Evolutionary conservation across 1,140 invertebrate genomes (phyloP).

Genomic region (Heliothis subflexa): DNA sequence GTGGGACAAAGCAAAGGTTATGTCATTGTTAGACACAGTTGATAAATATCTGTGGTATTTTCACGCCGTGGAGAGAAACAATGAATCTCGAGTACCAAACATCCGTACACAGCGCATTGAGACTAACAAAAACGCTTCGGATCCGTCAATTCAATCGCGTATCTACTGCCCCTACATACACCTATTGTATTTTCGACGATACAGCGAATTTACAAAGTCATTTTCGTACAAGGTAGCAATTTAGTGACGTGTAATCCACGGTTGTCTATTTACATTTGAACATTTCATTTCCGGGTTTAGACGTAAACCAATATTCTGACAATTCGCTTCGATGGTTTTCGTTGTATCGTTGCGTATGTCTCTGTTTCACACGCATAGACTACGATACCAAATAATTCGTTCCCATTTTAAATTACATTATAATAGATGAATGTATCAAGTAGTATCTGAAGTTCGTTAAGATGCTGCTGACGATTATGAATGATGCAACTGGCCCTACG

Average conservation of each 20-base stretch:
- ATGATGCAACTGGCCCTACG: too few relatives aligned
- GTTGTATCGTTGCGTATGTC: background rate
- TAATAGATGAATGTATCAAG: too few relatives aligned
- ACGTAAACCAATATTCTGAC: background rate
- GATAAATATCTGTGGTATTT: constrained; percentile 58
- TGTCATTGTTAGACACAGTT: constrained; percentile 54
- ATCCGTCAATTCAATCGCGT: constrained; percentile 2
- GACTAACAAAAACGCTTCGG: background rate
- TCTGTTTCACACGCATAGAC: background rate
- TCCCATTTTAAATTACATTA: background rate
- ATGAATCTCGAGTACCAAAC: constrained; percentile 56
- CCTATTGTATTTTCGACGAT: too few relatives aligned
- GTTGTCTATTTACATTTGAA: background rate
- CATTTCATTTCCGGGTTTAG: constrained; percentile 19
- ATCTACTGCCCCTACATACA: background rate
- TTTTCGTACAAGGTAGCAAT: constrained; percentile 22
- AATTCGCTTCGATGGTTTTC: background rate
- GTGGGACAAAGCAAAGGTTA: constrained; percentile 48
- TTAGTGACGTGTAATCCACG: background rate
- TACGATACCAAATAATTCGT: background rate
- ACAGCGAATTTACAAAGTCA: background rate
- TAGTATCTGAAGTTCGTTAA: too few relatives aligned
- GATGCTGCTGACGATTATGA: too few relatives aligned
- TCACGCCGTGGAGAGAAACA: constrained; percentile 59
- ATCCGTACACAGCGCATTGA: constrained; percentile 43